Evolutionary conservation across 1,140 invertebrate species (phyloP).

Genomic region (Tetraneura akinire): DNA sequence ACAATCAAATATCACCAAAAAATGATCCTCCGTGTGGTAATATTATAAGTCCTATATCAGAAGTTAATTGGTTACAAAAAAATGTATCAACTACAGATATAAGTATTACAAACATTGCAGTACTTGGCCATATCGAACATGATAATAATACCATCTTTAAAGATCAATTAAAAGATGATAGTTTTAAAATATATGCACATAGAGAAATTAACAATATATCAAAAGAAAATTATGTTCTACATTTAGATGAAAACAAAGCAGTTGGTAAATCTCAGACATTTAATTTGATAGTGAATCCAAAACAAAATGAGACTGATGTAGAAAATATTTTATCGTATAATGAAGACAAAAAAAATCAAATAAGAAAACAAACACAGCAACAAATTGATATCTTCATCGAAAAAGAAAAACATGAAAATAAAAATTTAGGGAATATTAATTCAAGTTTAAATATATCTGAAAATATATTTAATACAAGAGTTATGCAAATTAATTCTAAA

Average conservation of each 20-base stretch:
- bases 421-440: not conserved
- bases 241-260: not conserved
- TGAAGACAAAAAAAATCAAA: slow-evolving; percentile 33
- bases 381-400: slow-evolving; percentile 28
- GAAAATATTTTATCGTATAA: not conserved
- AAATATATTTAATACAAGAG: slow-evolving; percentile 4
- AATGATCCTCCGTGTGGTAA: slow-evolving; percentile 25
- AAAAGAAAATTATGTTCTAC: not conserved
- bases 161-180: not conserved
- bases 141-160: not conserved
- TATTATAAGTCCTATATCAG: slow-evolving; percentile 12
- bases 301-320: not conserved
- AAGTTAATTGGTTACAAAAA: not conserved
- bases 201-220: not conserved
- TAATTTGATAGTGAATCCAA: not conserved
- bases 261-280: not conserved
- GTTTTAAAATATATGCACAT: not conserved
- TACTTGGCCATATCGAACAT: not conserved
- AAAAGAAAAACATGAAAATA: not conserved
- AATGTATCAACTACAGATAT: slow-evolving; percentile 22
- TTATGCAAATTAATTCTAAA: not conserved
- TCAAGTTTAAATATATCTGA: slow-evolving; percentile 16
- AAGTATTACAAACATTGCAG: not conserved
- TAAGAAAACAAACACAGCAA: slow-evolving; percentile 42
- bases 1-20: not conserved